Evolutionary conservation across 2,113 vertebrate genomes (phyloP).

Genomic region (Otis tarda): DNA sequence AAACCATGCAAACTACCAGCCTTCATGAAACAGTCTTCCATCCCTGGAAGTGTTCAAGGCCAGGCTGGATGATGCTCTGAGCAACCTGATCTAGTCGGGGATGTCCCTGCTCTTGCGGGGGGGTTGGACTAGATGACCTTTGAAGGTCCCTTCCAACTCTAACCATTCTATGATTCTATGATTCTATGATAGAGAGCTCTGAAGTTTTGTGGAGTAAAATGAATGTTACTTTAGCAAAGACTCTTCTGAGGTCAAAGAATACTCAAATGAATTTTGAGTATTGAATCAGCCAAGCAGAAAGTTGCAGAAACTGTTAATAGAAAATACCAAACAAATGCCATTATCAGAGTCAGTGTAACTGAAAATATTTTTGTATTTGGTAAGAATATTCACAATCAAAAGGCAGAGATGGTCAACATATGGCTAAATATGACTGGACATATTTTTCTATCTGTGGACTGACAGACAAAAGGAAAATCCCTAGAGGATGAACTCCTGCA

Average conservation of each 20-base stretch:
- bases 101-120: too few relatives aligned
- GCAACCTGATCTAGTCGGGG: too few relatives aligned
- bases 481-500: conserved; percentile 36
- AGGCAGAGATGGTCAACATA: conserved; percentile 30
- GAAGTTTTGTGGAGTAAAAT: background rate
- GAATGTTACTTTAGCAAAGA: background rate
- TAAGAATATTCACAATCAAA: background rate
- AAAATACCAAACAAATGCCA: background rate
- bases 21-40: background rate
- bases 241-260: background rate
- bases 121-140: too few relatives aligned
- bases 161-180: too few relatives aligned
- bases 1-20: background rate
- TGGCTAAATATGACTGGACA: conserved; percentile 18
- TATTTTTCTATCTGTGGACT: conserved; percentile 42
- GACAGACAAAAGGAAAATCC: conserved; percentile 64
- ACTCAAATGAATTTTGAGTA: background rate
- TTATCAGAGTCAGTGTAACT: background rate
- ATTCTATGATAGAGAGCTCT: background rate
- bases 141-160: too few relatives aligned
- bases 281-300: background rate
- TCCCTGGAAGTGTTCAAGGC: too few relatives aligned
- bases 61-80: too few relatives aligned
- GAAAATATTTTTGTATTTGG: background rate
- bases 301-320: background rate